A percentile compares a stretch with the other conserved stretches of the same genome.
phyloP scores from a whole-genome alignment of 2,888 invertebrate species.

The Eledona agricola region DNA sequence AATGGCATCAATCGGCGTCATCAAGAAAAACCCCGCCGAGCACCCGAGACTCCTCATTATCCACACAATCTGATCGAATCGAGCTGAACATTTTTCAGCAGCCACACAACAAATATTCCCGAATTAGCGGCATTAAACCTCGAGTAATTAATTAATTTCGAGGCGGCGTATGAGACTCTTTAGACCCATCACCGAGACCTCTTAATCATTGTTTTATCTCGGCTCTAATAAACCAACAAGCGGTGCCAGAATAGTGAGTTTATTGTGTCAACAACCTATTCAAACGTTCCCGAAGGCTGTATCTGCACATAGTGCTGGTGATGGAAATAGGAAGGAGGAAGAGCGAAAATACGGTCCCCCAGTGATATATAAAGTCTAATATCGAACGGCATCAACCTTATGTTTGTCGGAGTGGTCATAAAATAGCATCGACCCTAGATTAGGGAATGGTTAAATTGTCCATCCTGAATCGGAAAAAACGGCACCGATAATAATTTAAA shows the following conservation, averaged over 20 bases:
- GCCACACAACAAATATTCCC: no score
- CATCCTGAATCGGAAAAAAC: constrained; percentile 12
- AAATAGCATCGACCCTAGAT: constrained; percentile 36
- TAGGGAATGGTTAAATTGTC: constrained; percentile 31
- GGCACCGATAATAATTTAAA: constrained; percentile 14
- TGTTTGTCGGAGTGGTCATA: constrained; percentile 42
- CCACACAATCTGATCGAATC: no score
- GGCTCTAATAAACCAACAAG: constrained; percentile 8
- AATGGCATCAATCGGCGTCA: constrained; percentile 17
- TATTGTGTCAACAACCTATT: constrained; percentile 31
- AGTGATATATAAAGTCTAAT: constrained; percentile 43
- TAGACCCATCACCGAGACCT: constrained; percentile 2
- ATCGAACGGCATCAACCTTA: constrained; percentile 41
- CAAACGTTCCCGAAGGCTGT: constrained; percentile 31
- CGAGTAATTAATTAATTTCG: constrained; percentile 16
- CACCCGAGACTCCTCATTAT: no score
- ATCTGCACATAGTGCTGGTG: constrained; percentile 18
- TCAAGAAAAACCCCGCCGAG: constrained; percentile 29
- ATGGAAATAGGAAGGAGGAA: no score
- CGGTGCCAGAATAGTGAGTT: constrained; percentile 18
- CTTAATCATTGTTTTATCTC: constrained; percentile 15
- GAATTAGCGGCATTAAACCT: no score
- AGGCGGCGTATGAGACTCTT: constrained; percentile 3
- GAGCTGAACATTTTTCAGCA: no score
- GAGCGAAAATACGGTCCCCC: constrained; percentile 36